Percentiles rank a stretch among this genome's conserved stretches.
Conservation (phyloP, 1,140 invertebrate species). For the Coelopa frigida region DNA sequence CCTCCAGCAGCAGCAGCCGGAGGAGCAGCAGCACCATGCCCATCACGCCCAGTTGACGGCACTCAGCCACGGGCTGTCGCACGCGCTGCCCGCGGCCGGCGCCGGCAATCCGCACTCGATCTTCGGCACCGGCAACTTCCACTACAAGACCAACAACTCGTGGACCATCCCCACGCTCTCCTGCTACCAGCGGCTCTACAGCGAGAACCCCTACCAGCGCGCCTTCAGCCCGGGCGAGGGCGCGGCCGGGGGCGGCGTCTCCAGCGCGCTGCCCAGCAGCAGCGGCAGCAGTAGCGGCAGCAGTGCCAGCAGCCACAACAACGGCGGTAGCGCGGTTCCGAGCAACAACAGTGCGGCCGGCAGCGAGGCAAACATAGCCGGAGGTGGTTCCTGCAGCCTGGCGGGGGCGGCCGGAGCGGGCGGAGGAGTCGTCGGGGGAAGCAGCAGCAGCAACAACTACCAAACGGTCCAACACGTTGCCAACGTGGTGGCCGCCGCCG, state of each 20-base stretch:
- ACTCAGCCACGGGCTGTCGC: constrained; percentile 24
- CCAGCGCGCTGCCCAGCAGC: background rate
- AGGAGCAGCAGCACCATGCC: constrained; percentile 26
- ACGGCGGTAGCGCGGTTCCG: background rate
- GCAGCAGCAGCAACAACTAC: constrained; percentile 15
- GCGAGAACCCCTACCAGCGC: constrained; percentile 36
- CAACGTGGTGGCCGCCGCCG: constrained; percentile 35
- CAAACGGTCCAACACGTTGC: constrained; percentile 37
- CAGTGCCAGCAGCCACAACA: background rate
- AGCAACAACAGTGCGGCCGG: background rate
- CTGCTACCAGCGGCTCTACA: constrained; percentile 35
- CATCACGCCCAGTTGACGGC: constrained; percentile 18
- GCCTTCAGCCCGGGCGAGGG: constrained; percentile 24
- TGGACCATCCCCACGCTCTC: constrained; percentile 37
- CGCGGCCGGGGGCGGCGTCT: background rate
- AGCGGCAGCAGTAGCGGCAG: constrained; percentile 2
- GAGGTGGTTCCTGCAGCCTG: too few relatives aligned
- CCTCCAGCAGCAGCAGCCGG: constrained; percentile 26
- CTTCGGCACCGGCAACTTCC: constrained; percentile 41
- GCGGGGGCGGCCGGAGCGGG: background rate
- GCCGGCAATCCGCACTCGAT: constrained; percentile 36
- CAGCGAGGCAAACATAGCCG: too few relatives aligned
- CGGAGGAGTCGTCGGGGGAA: constrained; percentile 11
- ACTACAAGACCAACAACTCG: constrained; percentile 42
- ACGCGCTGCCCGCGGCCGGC: constrained; percentile 17